Percentiles rank a stretch among this genome's conserved stretches.
Evolutionary conservation across 1,140 invertebrate species (phyloP).

Genomic region (Bombus pascuorum): DNA sequence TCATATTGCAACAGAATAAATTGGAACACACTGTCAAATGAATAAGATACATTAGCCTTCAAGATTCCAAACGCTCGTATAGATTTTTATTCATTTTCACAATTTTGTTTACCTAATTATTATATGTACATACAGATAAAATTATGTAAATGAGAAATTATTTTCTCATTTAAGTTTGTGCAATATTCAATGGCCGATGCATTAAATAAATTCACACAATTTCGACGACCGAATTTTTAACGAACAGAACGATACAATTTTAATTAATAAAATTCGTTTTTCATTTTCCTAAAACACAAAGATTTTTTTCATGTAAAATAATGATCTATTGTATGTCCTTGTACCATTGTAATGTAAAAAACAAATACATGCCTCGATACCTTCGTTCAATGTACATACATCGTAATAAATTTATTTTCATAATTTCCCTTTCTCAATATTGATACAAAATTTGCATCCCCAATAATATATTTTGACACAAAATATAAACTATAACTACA

Average conservation of each 20-base stretch:
- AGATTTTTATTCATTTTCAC: conserved; percentile 55
- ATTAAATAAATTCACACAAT: conserved; percentile 57
- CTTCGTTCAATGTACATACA: conserved; percentile 54
- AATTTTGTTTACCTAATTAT: conserved; percentile 69
- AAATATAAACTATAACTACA: conserved; percentile 63
- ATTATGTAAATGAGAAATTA: conserved; percentile 46
- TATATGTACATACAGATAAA: conserved; percentile 63
- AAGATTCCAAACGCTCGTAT: conserved; percentile 52
- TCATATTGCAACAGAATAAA: conserved; percentile 34
- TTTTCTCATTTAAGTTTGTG: conserved; percentile 29
- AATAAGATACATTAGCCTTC: conserved; percentile 60
- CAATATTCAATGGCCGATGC: conserved; percentile 50
- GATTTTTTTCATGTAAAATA: conserved; percentile 17
- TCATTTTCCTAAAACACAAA: background rate
- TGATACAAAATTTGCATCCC: conserved; percentile 50
- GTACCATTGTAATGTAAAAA: conserved; percentile 54
- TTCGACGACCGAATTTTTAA: conserved; percentile 33
- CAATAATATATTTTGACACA: conserved; percentile 41
- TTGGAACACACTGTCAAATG: conserved; percentile 41
- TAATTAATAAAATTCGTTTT: conserved; percentile 41
- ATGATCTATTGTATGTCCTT: conserved; percentile 9
- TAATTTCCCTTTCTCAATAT: conserved; percentile 45
- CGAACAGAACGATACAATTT: background rate
- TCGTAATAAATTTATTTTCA: conserved; percentile 47
- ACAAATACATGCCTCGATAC: conserved; percentile 52